Base-by-base conservation (phyloP, 1,140 invertebrate genomes). In the Theocolax elegans region DNA sequence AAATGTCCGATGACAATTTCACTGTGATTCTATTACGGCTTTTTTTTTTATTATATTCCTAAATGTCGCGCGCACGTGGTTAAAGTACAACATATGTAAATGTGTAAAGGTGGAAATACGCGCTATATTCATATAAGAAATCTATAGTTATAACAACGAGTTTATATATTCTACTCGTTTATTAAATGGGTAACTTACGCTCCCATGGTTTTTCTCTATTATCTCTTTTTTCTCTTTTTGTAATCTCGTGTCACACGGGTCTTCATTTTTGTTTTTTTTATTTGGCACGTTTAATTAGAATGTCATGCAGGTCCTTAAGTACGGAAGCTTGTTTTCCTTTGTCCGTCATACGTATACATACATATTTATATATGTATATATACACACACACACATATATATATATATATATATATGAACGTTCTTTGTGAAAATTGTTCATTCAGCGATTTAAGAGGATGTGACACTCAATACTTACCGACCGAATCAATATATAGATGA, bases 221-320 rank as follows among this genome's bases (percentile, higher is more conserved):
- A 6, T 35, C 31, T 10, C 10, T 35, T 35, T 35, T 35, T 35
- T 35, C 15, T 46, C 31, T 56, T 58, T 56, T 44, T 35, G 54
- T 56, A n/a, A n/a, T n/a, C n/a, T n/a, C n/a, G n/a, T n/a, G n/a
- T n/a, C n/a, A n/a, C n/a, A n/a, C n/a, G n/a, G n/a, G n/a, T n/a
- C n/a, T n/a, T 35, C 10, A 6, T 35, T 46, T 46, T 46, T 4
- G 44, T 66, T 73, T 76, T 13, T 51, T 21, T 56, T 23, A 58
- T 78, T 85, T 85, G 84, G 84, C 84, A 85, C 84, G 75, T 85
- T 80, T 83, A 77, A 83, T 85, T 83, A 83, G 79, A 85, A 85
- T 83, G 77, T 83, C 75, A 80, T 79, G 23, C n/a, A 21, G 19
- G 23, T 67, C 51, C 42, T 19, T 84, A 79, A 78, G 77, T 79